Percentiles rank a stretch among this genome's conserved stretches.
These are phyloP conservation scores for Aldrovandia affinis DNA, from an alignment of 2,797 vertebrate species.

Conservation along the genomic window DNA sequence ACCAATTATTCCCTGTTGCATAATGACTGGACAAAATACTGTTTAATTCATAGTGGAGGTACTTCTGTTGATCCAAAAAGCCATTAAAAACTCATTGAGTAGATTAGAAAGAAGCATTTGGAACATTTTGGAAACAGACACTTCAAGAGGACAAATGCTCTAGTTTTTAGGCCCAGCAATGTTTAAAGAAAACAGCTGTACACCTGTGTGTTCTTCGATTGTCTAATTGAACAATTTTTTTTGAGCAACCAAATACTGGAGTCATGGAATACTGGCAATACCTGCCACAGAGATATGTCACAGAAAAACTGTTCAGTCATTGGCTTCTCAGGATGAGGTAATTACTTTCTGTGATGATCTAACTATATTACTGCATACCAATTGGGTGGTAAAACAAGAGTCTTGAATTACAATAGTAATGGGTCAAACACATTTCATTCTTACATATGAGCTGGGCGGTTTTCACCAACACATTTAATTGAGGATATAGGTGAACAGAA, in stretches of 20 bases:
- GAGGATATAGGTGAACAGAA: background rate
- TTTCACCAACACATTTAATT: background rate
- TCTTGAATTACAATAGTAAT: background rate
- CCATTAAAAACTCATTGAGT: slow-evolving; percentile 3
- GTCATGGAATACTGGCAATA: background rate
- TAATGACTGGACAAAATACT: slow-evolving; percentile 29
- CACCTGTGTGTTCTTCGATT: background rate
- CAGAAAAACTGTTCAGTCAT: background rate
- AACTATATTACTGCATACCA: background rate
- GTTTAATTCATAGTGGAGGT: background rate
- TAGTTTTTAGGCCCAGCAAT: background rate
- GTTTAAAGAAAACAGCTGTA: background rate
- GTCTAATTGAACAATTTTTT: background rate
- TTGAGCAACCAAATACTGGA: background rate
- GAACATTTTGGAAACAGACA: background rate
- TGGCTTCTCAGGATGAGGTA: background rate
- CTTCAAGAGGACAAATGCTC: background rate
- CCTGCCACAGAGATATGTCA: background rate
- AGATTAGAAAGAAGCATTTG: slow-evolving; percentile 13
- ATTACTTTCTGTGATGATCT: slow-evolving; percentile 4
- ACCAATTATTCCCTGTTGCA: slow-evolving; percentile 18
- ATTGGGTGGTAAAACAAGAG: background rate
- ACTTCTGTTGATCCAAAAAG: slow-evolving; percentile 4
- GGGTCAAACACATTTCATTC: background rate
- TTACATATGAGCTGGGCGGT: background rate